These are phyloP conservation scores for Ivindomyrus marchei DNA, from an alignment of 2,113 vertebrate genomes.

Conservation along the genomic window DNA sequence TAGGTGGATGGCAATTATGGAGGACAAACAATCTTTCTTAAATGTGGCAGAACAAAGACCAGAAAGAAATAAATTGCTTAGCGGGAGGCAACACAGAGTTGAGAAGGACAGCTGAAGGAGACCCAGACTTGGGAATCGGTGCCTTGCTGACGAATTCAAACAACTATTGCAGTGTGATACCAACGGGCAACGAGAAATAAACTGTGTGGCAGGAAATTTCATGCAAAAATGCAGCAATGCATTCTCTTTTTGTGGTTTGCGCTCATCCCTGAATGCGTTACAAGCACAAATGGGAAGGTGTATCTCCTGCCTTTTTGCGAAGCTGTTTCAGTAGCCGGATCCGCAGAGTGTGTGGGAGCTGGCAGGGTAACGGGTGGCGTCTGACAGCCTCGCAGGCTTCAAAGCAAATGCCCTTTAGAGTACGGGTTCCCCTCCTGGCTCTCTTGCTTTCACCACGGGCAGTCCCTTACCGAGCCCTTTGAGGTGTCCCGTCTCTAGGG, in stretches of 20 bases:
- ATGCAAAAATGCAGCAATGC: background rate
- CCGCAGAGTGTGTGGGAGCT: background rate
- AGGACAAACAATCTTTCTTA: background rate
- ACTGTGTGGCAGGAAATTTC: background rate
- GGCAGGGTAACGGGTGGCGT: too few species aligned
- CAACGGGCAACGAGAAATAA: background rate
- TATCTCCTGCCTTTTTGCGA: background rate
- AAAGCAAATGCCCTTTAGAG: conserved; percentile 51
- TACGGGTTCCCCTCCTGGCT: conserved; percentile 31
- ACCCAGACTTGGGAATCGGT: background rate
- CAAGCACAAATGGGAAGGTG: background rate
- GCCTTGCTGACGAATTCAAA: background rate
- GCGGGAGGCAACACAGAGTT: background rate
- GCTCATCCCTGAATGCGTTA: background rate
- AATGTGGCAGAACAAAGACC: background rate
- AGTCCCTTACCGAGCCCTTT: conserved; percentile 25
- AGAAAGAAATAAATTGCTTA: background rate
- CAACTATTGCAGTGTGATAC: background rate
- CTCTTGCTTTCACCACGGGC: conserved; percentile 34
- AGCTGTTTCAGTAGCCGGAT: background rate
- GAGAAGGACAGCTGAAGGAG: background rate
- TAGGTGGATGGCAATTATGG: background rate
- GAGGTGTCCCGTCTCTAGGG: background rate
- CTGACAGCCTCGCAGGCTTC: conserved; percentile 32
- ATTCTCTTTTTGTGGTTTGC: background rate